phyloP scores from a whole-genome alignment of 1,140 invertebrate species.

The Steinernema khuongi region DNA sequence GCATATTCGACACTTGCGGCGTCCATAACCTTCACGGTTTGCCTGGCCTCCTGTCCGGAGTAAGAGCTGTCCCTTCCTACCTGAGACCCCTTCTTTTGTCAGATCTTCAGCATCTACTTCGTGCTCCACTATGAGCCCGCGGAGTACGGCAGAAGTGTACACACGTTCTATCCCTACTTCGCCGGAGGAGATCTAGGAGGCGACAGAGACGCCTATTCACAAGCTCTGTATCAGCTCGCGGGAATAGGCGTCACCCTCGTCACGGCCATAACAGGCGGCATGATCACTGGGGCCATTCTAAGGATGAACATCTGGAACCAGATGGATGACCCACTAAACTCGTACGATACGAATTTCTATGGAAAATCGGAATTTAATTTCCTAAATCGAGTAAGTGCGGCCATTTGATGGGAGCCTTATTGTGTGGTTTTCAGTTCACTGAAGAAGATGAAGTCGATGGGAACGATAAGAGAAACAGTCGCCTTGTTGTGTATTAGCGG shows the following conservation, averaged over 20 bases:
- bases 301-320: constrained; percentile 49
- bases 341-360: constrained; percentile 57
- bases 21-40: constrained; percentile 92
- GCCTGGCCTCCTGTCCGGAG: constrained; percentile 77
- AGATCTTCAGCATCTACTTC: constrained; percentile 52
- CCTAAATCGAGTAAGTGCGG: constrained; percentile 44
- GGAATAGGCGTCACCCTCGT: constrained; percentile 69
- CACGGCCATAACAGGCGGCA: constrained; percentile 71
- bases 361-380: constrained; percentile 49
- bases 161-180: constrained; percentile 64
- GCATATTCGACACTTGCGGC: constrained; percentile 84
- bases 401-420: neutral
- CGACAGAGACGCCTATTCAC: constrained; percentile 66
- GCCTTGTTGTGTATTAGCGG: too few species aligned
- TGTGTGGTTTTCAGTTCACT: neutral
- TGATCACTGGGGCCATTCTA: constrained; percentile 67
- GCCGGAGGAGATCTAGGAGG: constrained; percentile 53
- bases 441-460: neutral
- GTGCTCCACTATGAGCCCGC: constrained; percentile 48
- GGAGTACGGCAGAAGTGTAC: constrained; percentile 60
- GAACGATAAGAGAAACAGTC: neutral
- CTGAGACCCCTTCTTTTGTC: constrained; percentile 9
- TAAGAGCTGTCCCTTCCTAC: constrained; percentile 60
- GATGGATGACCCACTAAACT: constrained; percentile 39
- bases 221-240: constrained; percentile 74